Evolutionary conservation across 2,888 invertebrate species (phyloP), one percentile per base, ranked within the genome.

Genomic region (Cephus sareptanus): DNA sequence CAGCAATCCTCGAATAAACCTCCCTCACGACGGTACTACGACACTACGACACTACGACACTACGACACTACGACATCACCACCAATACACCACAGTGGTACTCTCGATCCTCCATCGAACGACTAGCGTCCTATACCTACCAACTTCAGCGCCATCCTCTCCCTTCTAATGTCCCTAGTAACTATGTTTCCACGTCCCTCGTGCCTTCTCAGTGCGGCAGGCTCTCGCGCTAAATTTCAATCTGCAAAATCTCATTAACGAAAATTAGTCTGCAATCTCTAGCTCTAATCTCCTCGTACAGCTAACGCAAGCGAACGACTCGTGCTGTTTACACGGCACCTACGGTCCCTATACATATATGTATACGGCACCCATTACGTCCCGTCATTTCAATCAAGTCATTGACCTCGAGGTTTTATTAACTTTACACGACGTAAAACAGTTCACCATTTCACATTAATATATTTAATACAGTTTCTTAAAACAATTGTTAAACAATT

Each of bases 201-300:
- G 56, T 23, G 56, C 23, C 56, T 56, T 56, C 56, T 23, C 56
- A 9, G 56, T 23, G 56, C 33, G 37, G 33, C 76, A 33, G 34
- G 79, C 76, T 56, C 75, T 74, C 78, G 77, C 78, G 80, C 81
- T 85, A 85, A 87, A 86, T 87, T 87, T 87, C 86, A 87, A 87
- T 85, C 85, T 83, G 80, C 83, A 79, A 84, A 86, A 86, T 85
- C 84, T 86, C 84, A 85, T 88, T 87, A 87, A 84, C 84, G 86
- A 85, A 87, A 87, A 87, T 88, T 88, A 87, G 84, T 81, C 85
- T 79, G 84, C 84, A 86, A 88, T 87, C 85, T 82, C 83, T 76
- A 79, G 79, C 73, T 71, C 71, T 71, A 71, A 71, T 71, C 71
- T 31, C 71, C 71, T 71, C 31, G 71, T 33, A 56, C 6, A 56